phyloP scores from a whole-genome alignment of 2,113 vertebrate species.

The Garra rufa region DNA sequence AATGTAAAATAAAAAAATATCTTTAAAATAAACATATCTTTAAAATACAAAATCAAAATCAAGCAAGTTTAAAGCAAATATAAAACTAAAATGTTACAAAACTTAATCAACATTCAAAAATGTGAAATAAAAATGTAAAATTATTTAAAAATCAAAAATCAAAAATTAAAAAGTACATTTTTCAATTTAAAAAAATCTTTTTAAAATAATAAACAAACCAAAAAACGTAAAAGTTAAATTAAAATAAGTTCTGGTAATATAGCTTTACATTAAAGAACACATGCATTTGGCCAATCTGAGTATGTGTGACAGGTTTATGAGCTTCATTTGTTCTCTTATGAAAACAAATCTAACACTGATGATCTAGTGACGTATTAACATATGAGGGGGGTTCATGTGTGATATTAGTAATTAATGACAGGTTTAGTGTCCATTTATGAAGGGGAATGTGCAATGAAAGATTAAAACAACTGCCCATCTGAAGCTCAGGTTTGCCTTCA shows the following conservation, averaged over 20 bases:
- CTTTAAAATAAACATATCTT: no score
- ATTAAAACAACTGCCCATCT: not conserved
- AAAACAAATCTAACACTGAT: conserved; percentile 32
- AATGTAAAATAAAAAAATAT: no score
- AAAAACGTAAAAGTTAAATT: not conserved
- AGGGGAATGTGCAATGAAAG: not conserved
- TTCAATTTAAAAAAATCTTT: no score
- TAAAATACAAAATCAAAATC: no score
- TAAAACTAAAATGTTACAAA: no score
- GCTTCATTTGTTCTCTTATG: not conserved
- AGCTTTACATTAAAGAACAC: not conserved
- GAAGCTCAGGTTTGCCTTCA: not conserved
- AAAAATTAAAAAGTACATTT: no score
- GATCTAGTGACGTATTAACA: not conserved
- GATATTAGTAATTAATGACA: not conserved
- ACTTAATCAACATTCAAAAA: no score
- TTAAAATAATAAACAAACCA: no score
- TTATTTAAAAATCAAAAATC: no score
- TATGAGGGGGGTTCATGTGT: not conserved
- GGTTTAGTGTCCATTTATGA: not conserved
- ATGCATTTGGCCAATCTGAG: conserved; percentile 1
- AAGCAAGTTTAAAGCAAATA: no score
- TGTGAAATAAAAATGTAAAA: no score
- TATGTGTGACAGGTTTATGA: not conserved
- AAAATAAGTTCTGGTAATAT: not conserved